Base-by-base conservation (phyloP, 2,113 vertebrate species). In the Microcebus lehilahytsara region DNA sequence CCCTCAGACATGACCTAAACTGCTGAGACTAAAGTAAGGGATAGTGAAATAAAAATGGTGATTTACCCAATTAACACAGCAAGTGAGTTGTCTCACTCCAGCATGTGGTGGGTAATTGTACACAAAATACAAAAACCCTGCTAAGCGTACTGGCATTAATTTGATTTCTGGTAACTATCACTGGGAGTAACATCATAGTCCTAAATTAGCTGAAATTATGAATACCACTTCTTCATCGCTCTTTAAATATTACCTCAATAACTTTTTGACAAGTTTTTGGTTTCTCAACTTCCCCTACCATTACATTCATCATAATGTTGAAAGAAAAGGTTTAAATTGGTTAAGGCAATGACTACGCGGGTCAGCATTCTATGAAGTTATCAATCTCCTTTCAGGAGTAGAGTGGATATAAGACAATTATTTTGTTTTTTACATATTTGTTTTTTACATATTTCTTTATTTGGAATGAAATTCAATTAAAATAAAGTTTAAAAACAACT, bases 41-140 rank as follows among this genome's bases (percentile, higher is more conserved):
- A 93, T 96, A 80, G 79, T 87, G 64, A 96, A 95, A 85, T 94
- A 92, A 97, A 95, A 95, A 93, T 81, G 74, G 80, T 62, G 71
- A 85, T 93, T 92, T 96, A 71, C 69, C 69, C 91, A 98, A 95
- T 98, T 97, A 98, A 91, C 95, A 89, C 96, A 98, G 96, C 93
- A 74, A 91, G 94, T 51, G 71, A 96, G n/a, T 96, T 93, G 64
- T 94, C 58, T 97, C 56, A 85, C 19, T 95, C 19, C 83, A 96
- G 93, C 95, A 96, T 96, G 96, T 77, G 91, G 83, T 80, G 25
- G 22, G 7, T 96, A 95, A 95, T 95, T 96, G 79, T 96, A 75
- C 71, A 89, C 69, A 93, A 89, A 96, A 94, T 74, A 94, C 56
- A 85, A 27, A 96, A 66, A n/a, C 67, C 93, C 94, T 90, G 80